Percentiles rank a stretch among this genome's conserved stretches.
Conservation (phyloP, 2,797 vertebrate genomes). For the Psittacula echo region DNA sequence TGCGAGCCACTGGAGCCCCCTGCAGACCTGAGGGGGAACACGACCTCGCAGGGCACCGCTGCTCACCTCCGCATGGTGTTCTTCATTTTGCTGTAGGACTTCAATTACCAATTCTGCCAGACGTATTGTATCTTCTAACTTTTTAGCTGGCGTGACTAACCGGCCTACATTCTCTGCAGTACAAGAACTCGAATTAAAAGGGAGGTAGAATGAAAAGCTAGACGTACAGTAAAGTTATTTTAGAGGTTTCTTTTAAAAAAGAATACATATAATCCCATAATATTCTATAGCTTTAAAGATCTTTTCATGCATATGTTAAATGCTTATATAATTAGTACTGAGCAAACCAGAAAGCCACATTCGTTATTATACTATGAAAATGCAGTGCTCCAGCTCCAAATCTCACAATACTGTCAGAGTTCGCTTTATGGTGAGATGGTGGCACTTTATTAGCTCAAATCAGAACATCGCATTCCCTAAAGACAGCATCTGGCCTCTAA, state of each 20-base stretch:
- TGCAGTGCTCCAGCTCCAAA: slow-evolving; percentile 82
- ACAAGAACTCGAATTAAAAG: slow-evolving; percentile 88
- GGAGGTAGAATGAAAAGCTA: slow-evolving; percentile 64
- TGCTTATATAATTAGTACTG: slow-evolving; percentile 80
- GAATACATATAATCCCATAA: slow-evolving; percentile 32
- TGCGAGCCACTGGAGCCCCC: not conserved
- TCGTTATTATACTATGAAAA: slow-evolving; percentile 75
- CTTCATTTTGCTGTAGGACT: slow-evolving; percentile 98
- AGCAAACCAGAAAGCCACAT: slow-evolving; percentile 81
- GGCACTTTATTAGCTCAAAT: slow-evolving; percentile 59
- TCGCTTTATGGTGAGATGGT: slow-evolving; percentile 43
- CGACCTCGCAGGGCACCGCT: not conserved
- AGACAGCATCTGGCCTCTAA: slow-evolving; percentile 78
- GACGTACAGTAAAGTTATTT: slow-evolving; percentile 71
- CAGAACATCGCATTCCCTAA: slow-evolving; percentile 76
- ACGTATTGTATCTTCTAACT: slow-evolving; percentile 97
- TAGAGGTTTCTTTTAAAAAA: slow-evolving; percentile 50
- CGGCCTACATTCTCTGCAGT: slow-evolving; percentile 98
- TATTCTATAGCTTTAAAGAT: slow-evolving; percentile 72
- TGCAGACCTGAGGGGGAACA: not conserved
- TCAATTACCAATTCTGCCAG: slow-evolving; percentile 97
- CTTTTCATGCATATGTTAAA: slow-evolving; percentile 82
- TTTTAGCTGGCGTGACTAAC: slow-evolving; percentile 98
- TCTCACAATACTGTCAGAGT: slow-evolving; percentile 43
- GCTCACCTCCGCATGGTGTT: slow-evolving; percentile 98